These are phyloP conservation scores for Takifugu flavidus DNA, from an alignment of 2,113 vertebrate species.

Conservation along the genomic window DNA sequence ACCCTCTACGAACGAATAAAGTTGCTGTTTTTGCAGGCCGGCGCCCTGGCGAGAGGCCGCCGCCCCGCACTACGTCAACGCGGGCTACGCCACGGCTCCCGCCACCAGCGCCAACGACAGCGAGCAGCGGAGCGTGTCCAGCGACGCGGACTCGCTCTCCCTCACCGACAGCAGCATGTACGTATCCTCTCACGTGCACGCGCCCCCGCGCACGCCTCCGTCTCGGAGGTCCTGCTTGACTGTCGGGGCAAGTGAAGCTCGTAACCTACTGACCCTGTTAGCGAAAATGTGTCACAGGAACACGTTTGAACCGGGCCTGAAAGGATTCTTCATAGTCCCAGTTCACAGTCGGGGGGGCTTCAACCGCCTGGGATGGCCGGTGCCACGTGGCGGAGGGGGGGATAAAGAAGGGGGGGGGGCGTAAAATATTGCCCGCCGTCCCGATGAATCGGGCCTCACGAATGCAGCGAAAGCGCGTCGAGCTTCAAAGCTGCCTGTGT, in stretches of 20 bases:
- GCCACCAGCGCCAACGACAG: constrained; percentile 95
- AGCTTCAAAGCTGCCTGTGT: constrained; percentile 8
- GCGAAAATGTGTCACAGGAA: neutral
- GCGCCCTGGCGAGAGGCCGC: constrained; percentile 82
- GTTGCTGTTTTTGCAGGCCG: constrained; percentile 29
- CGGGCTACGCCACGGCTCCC: constrained; percentile 86
- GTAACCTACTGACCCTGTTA: constrained; percentile 12
- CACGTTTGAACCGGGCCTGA: neutral
- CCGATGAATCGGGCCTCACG: constrained; percentile 26
- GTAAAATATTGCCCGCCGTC: neutral
- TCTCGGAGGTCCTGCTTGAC: no score
- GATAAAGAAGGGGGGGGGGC: neutral
- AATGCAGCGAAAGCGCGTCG: neutral
- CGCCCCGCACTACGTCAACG: constrained; percentile 90
- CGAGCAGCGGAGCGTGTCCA: constrained; percentile 98
- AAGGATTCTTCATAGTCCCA: neutral
- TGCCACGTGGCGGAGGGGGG: no score
- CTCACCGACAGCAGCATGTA: constrained; percentile 93
- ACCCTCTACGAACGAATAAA: neutral
- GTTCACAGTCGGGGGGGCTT: neutral
- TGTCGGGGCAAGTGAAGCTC: neutral
- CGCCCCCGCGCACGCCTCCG: constrained; percentile 20
- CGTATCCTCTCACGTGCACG: constrained; percentile 49
- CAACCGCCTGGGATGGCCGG: neutral
- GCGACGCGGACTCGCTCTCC: constrained; percentile 91